phyloP scores from a whole-genome alignment of 2,888 invertebrate species.

The Drosophila subsilvestris region DNA sequence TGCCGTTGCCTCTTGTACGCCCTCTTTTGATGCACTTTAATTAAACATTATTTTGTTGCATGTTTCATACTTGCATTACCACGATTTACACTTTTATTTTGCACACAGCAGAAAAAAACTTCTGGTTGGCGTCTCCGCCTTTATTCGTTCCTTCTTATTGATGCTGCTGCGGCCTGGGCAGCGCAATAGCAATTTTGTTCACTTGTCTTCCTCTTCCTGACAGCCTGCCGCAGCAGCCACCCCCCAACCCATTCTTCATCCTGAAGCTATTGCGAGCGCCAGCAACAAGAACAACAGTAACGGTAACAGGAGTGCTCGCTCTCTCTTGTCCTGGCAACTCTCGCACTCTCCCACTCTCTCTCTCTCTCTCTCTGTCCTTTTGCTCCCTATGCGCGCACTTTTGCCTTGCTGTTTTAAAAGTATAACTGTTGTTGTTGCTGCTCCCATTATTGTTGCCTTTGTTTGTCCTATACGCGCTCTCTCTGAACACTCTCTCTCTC shows the following conservation, averaged over 20 bases:
- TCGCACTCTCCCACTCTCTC: conserved; percentile 3
- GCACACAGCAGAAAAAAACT: conserved; percentile 4
- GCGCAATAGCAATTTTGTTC: conserved; percentile 76
- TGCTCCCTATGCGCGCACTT: conserved; percentile 17
- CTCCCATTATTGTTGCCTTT: conserved; percentile 1
- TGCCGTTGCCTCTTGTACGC: conserved; percentile 27
- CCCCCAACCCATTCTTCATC: conserved; percentile 23
- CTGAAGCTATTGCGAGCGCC: conserved; percentile 13
- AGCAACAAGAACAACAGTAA: conserved; percentile 37
- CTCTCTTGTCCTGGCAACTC: conserved; percentile 45
- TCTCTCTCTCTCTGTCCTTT: neutral
- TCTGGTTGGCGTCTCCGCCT: neutral
- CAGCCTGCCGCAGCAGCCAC: conserved; percentile 20
- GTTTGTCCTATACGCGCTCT: neutral
- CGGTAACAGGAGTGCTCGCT: conserved; percentile 25
- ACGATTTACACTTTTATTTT: conserved; percentile 8
- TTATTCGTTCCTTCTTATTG: conserved; percentile 56
- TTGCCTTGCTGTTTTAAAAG: conserved; percentile 1
- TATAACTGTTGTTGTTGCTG: conserved; percentile 1
- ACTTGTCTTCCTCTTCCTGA: conserved; percentile 70
- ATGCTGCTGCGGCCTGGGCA: conserved; percentile 60
- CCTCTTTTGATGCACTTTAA: conserved; percentile 26
- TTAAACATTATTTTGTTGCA: conserved; percentile 26
- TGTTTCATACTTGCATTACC: conserved; percentile 15
- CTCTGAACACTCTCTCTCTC: conserved; percentile 11